Base-by-base conservation (phyloP, 2,888 invertebrate species). In the Volucella inflata region DNA sequence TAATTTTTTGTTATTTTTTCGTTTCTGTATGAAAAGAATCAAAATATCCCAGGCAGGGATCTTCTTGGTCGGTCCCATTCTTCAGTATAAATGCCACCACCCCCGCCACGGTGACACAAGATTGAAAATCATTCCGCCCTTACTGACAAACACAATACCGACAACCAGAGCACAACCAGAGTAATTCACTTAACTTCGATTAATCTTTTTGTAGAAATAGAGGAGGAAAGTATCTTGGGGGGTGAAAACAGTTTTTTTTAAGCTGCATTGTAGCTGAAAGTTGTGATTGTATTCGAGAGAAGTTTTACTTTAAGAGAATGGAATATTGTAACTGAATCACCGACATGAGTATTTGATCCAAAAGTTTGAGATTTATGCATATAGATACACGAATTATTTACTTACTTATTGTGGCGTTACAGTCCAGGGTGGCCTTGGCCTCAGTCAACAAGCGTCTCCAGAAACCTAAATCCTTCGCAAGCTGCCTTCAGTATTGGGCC, bases 1-100 rank as follows among this genome's bases (percentile, higher is more conserved):
- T 78, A 68, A 78, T 78, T 74, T 83, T 51, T 38, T 36, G 46
- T 46, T 50, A 38, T 46, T 30, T 65, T n/a, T 46, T 74, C 16
- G 17, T 44, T 21, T n/a, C 36, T 10, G 10, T 16, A 30, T 6
- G 30, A 30, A 30, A 30, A 30, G 30, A 30, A 30, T 30, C 30
- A 30, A 30, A 30, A 30, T 30, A 30, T 30, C 6, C 30, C 30
- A 6, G 6, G 30, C 30, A 30, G 30, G 30, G 30, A 30, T 53
- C 0, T 46, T 59, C n/a, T 11, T 11, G 30, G 48, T 57, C 44
- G 1, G 65, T 36, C 11, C 14, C 14, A n/a, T 14, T 44, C 6
- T 12, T 12, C 36, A 10, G 6, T 30, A 30, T 30, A 40, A 40
- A 60, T 60, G 60, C 44, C 51, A 53, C 36, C 46, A 21, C 50